phyloP scores from a whole-genome alignment of 2,888 invertebrate species.

The Punctoribates punctum region DNA sequence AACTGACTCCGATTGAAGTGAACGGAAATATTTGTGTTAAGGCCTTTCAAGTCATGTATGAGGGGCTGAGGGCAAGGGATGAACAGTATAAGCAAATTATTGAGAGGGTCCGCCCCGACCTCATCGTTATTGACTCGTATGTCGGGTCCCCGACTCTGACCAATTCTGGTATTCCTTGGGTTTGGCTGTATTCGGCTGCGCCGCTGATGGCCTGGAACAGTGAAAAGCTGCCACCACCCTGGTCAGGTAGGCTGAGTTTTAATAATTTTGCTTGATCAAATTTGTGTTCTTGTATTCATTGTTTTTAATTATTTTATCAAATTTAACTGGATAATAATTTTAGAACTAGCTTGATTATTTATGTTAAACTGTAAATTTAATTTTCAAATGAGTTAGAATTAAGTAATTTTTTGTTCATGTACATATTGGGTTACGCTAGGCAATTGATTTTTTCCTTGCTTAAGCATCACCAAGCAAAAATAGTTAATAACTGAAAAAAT shows the following conservation, averaged over 20 bases:
- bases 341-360: no score
- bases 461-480: no score
- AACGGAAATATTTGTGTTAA: not conserved
- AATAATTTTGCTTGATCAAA: no score
- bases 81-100: not conserved
- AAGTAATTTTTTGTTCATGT: no score
- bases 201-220: not conserved
- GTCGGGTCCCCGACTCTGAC: conserved; percentile 1
- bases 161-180: conserved; percentile 35
- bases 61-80: not conserved
- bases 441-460: no score
- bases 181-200: conserved; percentile 27
- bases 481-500: no score
- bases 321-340: no score
- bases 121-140: conserved; percentile 31
- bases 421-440: no score
- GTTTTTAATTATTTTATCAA: no score
- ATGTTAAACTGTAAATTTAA: no score
- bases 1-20: not conserved
- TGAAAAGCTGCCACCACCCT: not conserved
- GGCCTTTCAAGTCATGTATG: not conserved
- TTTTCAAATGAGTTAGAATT: no score
- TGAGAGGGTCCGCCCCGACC: conserved; percentile 11
- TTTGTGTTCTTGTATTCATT: no score
- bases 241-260: not conserved